Percentiles rank a stretch among this genome's conserved stretches.
Evolutionary conservation across 2,113 vertebrate species (phyloP).

Genomic region (Platycercus adscitus): DNA sequence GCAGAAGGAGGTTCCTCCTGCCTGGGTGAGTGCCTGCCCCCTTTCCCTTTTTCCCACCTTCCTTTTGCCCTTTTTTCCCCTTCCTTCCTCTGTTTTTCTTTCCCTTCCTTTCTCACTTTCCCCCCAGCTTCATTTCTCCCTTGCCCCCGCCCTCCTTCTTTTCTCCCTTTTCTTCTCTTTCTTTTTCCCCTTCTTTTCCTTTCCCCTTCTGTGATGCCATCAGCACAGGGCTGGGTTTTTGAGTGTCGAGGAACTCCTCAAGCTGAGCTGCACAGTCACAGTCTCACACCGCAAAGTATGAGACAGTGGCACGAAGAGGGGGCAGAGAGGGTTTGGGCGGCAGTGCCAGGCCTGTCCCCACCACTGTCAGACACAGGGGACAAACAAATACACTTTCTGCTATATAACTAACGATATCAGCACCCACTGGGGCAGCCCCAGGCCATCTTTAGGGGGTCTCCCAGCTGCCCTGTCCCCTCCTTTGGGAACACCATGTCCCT

Average conservation of each 20-base stretch:
- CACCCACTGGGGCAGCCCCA: fast-evolving
- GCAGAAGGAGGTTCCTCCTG: constrained; percentile 53
- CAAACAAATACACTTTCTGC: neutral
- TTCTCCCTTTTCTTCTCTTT: neutral
- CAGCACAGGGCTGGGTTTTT: fast-evolving
- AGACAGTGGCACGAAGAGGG: fast-evolving
- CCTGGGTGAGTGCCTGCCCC: constrained; percentile 66
- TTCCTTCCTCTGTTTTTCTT: neutral
- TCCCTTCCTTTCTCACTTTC: neutral
- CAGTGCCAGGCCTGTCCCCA: neutral
- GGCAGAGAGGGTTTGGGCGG: neutral
- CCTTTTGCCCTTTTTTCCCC: neutral
- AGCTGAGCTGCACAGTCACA: neutral
- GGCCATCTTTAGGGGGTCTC: neutral
- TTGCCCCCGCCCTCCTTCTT: too few relatives aligned
- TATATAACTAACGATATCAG: neutral
- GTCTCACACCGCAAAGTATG: fast-evolving
- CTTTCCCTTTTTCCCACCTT: too few relatives aligned
- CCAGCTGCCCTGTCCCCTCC: neutral
- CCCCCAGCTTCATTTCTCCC: too few relatives aligned
- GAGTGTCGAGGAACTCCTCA: neutral
- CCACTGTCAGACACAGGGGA: fast-evolving
- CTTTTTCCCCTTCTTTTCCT: neutral
- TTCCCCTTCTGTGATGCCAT: fast-evolving
- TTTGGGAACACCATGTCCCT: neutral